Base-by-base conservation (phyloP, 2,888 invertebrate genomes). In the Ptilodon capucinus region DNA sequence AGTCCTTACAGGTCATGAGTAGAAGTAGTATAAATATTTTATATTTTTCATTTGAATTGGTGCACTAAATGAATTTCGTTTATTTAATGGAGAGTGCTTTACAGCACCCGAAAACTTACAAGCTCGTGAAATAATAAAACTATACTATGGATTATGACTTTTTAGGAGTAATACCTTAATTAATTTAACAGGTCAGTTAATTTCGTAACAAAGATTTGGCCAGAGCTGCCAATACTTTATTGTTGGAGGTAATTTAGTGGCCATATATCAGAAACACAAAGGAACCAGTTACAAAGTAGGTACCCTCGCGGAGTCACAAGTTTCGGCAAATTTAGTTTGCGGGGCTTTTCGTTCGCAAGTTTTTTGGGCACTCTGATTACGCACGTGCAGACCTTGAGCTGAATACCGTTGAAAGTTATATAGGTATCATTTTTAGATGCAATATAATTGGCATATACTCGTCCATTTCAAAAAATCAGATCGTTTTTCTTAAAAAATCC, bases 251-350 rank as follows among this genome's bases (percentile, higher is more conserved):
- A 71, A 78, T 79, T 79, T 78, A 79, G 57, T 70, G 68, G 63
- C 71, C 51, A 76, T 82, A 77, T 76, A 80, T 81, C 80, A 81
- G 51, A 44, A 47, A 48, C 48, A 81, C 75, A 82, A 81, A 67
- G 66, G 65, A 45, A 42, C 13, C 16, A 18, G 53, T 44, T 42
- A 65, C 64, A 69, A 60, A 64, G 58, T n/a, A n/a, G n/a, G n/a
- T 66, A 51, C 52, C 50, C 43, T 45, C 30, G 38, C 40, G 14
- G 50, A 64, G 56, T 71, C 18, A 38, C 47, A 57, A 67, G 48
- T 64, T 57, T 14, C 34, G 52, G 46, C 44, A 53, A 38, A 8
- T 46, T 61, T 48, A 47, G 39, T 52, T n/a, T 48, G 46, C 48
- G 53, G n/a, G 45, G 42, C 55, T 52, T 54, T 48, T 46, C 57